Percentiles rank a stretch among this genome's conserved stretches.
These are phyloP conservation scores for Apoderus coryli DNA, from an alignment of 2,888 invertebrate genomes.

Conservation along the genomic window DNA sequence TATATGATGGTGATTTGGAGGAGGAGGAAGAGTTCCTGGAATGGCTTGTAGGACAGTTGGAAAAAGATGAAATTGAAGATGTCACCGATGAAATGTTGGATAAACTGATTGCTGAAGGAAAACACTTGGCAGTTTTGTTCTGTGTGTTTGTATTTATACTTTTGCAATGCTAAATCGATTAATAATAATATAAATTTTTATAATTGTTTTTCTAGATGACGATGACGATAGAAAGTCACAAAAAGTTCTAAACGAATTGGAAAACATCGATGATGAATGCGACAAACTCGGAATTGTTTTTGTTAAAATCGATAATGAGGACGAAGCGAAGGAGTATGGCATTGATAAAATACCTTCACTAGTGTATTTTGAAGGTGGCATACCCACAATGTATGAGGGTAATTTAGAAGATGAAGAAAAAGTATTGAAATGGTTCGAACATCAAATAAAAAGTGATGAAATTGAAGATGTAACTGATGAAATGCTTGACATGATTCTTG, in stretches of 20 bases:
- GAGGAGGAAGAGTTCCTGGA: slow-evolving; percentile 79
- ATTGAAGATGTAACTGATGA: slow-evolving; percentile 91
- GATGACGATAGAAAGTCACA: slow-evolving; percentile 80
- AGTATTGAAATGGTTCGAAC: slow-evolving; percentile 71
- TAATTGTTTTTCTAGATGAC: slow-evolving; percentile 50
- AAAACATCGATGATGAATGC: slow-evolving; percentile 89
- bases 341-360: slow-evolving; percentile 77
- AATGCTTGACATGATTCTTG: slow-evolving; percentile 81
- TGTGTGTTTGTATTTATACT: slow-evolving; percentile 46
- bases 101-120: slow-evolving; percentile 75
- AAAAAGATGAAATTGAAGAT: slow-evolving; percentile 89
- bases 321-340: slow-evolving; percentile 82
- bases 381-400: slow-evolving; percentile 64
- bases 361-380: slow-evolving; percentile 64
- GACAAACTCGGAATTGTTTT: slow-evolving; percentile 78
- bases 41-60: slow-evolving; percentile 76
- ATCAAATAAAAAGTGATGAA: slow-evolving; percentile 75
- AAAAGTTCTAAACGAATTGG: slow-evolving; percentile 71
- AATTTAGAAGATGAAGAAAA: slow-evolving; percentile 83
- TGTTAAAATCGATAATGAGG: slow-evolving; percentile 82
- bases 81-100: slow-evolving; percentile 90
- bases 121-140: slow-evolving; percentile 78
- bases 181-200: no score
- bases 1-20: slow-evolving; percentile 81
- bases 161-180: slow-evolving; percentile 6